These are phyloP conservation scores for Furcifer pardalis DNA, from an alignment of 2,797 vertebrate genomes.

Conservation along the genomic window DNA sequence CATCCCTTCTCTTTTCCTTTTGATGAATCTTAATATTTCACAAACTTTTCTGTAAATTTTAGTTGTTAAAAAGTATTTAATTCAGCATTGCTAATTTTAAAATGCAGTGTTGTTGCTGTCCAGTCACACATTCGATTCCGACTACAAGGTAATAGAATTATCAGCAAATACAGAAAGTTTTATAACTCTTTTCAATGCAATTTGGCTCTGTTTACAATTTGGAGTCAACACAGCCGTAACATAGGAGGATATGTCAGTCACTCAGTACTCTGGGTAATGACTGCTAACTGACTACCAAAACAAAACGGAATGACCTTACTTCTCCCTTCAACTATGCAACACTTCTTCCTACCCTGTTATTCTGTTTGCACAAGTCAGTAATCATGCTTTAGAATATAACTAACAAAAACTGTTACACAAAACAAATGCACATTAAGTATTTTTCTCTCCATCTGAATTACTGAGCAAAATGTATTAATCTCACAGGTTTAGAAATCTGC, in stretches of 20 bases:
- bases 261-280: background rate
- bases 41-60: background rate
- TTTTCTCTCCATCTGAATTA: background rate
- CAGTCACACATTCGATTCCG: too few species aligned
- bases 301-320: background rate
- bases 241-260: background rate
- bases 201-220: background rate
- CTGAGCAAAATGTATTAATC: background rate
- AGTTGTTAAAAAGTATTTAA: background rate
- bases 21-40: background rate
- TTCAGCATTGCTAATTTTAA: conserved; percentile 5
- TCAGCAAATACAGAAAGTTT: background rate
- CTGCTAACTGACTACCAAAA: background rate
- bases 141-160: background rate
- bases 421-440: background rate
- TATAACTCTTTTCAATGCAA: background rate
- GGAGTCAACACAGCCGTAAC: background rate
- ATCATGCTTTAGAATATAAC: background rate
- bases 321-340: background rate
- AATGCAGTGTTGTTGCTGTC: too few species aligned
- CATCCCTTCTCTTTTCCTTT: background rate
- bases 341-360: background rate
- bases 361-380: background rate
- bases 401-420: background rate
- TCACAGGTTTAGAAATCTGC: background rate